Conservation (phyloP, 2,113 vertebrate genomes). For the Sporophila hypoxantha region DNA sequence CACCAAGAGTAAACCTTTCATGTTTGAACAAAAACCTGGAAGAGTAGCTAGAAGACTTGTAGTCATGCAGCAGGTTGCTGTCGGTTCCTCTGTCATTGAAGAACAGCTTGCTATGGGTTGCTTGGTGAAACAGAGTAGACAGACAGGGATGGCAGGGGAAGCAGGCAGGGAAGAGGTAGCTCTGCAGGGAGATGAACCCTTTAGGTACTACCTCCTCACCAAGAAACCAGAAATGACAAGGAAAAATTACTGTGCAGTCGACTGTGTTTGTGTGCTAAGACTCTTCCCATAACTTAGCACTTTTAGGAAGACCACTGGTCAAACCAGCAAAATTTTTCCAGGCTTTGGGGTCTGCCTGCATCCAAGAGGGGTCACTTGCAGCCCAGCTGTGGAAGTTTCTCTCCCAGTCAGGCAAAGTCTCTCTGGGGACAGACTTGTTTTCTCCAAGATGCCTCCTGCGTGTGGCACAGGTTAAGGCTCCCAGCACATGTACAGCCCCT, state of each 20-base stretch:
- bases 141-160: not conserved
- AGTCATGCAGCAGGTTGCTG: fast-evolving
- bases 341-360: not conserved
- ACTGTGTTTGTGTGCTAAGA: no score
- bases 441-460: fast-evolving
- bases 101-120: not conserved
- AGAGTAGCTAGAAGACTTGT: not conserved
- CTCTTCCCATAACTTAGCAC: not conserved
- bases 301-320: not conserved
- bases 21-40: not conserved
- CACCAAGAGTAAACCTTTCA: not conserved
- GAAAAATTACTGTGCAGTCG: fast-evolving
- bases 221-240: fast-evolving
- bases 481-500: fast-evolving
- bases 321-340: fast-evolving
- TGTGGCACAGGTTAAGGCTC: fast-evolving
- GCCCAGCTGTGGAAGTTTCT: fast-evolving
- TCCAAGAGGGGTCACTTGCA: not conserved
- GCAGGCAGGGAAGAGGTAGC: not conserved
- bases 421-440: fast-evolving
- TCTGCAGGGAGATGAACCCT: not conserved
- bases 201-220: not conserved
- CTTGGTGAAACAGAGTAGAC: fast-evolving
- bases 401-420: fast-evolving
- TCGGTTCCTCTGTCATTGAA: fast-evolving